phyloP scores from a whole-genome alignment of 2,113 vertebrate genomes.

The Melanocharis versteri region DNA sequence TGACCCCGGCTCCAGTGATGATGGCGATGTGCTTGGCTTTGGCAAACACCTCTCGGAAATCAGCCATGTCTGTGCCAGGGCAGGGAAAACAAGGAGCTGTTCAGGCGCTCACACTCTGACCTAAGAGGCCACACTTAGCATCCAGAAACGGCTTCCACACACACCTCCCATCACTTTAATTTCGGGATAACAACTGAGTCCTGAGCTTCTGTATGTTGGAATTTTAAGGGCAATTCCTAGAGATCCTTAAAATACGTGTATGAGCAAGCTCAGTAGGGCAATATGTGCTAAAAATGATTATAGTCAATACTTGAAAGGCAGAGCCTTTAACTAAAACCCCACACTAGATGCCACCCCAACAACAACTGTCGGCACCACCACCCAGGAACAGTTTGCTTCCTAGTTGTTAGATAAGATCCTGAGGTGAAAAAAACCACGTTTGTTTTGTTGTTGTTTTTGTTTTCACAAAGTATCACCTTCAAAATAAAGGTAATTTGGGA shows the following conservation, averaged over 20 bases:
- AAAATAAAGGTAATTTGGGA: not conserved
- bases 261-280: not conserved
- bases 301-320: not conserved
- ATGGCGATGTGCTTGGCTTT: conserved; percentile 90
- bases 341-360: accelerated
- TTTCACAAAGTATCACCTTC: not conserved
- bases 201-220: not conserved
- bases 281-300: not conserved
- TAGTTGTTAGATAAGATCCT: not conserved
- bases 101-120: not conserved
- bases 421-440: accelerated
- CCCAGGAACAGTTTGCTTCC: not conserved
- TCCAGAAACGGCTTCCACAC: not conserved
- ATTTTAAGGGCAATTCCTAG: not conserved
- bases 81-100: not conserved
- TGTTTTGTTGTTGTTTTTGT: not conserved
- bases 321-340: not conserved
- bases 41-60: conserved; percentile 87
- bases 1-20: conserved; percentile 91
- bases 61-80: conserved; percentile 77
- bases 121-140: not conserved
- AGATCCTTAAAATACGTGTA: not conserved
- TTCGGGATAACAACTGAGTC: not conserved
- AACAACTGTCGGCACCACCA: not conserved
- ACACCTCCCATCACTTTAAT: not conserved